Evolutionary conservation across 2,797 vertebrate species (phyloP), one percentile per base, ranked within the genome.

Genomic region (Tolypeutes matacus): DNA sequence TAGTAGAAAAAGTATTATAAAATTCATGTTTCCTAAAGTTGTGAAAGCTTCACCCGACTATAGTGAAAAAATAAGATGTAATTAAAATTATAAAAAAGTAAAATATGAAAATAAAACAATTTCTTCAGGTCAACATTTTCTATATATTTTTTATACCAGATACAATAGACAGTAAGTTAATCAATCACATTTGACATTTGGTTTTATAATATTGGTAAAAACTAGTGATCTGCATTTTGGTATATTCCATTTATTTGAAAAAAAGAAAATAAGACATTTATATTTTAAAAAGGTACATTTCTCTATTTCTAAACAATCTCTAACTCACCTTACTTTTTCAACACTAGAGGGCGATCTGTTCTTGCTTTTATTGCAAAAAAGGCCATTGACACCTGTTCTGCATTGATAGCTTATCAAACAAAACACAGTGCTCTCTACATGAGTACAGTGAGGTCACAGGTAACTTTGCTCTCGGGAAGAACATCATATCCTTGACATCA

Each of bases 321-420:
- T 31, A 25, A 14, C 5, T 76, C 3, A 18, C 14, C 76, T 86
- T 36, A 31, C 46, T 29, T 87, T 97, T 60, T 69, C 70, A 97
- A 91, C 98, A 96, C 98, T 97, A 98, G 98, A 98, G 98, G 98
- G 98, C 98, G 87, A 95, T 97, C 53, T 97, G 27, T 93, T 97
- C 97, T 96, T 23, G 86, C 90, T 97, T 98, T 98, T 46, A 97
- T 49, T n/a, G 21, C 31, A 87, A 75, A 96, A 70, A 56, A 88
- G 85, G 77, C 2, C 49, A 51, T 4, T 65, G 3, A 64, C 75
- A 0, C 64, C 49, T 75, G 64, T n/a, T 90, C 17, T 86, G 18
- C 7, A 5, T 2, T 20, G 70, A 72, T 3, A 12, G 0, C 5
- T 91, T n/a, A 0, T 10, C 4, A 73, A n/a, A 82, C 21, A 4